These are phyloP conservation scores for Machaerirhynchus nigripectus DNA, from an alignment of 2,113 vertebrate species.

Conservation along the genomic window DNA sequence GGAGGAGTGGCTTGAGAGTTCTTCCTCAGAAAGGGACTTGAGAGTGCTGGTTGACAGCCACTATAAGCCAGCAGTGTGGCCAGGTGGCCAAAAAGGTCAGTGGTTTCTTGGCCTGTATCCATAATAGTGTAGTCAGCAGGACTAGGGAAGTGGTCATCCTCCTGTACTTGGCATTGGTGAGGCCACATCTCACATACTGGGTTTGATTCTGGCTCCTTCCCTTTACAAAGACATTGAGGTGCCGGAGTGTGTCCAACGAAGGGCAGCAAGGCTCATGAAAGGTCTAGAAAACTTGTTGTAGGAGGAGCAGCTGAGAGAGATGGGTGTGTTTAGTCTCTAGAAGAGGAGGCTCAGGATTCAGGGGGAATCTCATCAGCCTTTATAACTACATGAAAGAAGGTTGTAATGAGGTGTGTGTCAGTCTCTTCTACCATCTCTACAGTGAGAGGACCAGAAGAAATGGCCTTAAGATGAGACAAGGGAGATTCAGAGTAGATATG, in stretches of 20 bases:
- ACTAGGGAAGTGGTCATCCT: not conserved
- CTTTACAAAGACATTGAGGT: not conserved
- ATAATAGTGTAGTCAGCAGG: not conserved
- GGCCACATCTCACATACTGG: rapidly evolving
- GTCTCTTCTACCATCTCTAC: not conserved
- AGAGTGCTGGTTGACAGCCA: not conserved
- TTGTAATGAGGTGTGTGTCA: not conserved
- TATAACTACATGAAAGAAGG: not conserved
- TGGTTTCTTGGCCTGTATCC: not conserved
- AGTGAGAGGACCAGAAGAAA: not conserved
- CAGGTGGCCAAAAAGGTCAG: not conserved
- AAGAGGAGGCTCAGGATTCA: not conserved
- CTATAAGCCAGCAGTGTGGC: not conserved
- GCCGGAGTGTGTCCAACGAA: not conserved
- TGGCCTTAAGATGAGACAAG: not conserved
- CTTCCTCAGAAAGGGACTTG: not conserved
- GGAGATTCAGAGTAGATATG: not conserved
- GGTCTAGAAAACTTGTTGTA: not conserved
- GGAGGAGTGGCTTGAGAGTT: not conserved
- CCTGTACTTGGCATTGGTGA: not conserved
- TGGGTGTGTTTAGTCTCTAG: not conserved
- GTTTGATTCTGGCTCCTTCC: not conserved
- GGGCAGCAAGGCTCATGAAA: not conserved
- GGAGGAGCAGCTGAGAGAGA: not conserved
- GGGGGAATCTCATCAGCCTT: not conserved